Percentiles rank a stretch among this genome's conserved stretches.
Conservation (phyloP, 2,888 invertebrate genomes). For the Falcaria lacertinaria region DNA sequence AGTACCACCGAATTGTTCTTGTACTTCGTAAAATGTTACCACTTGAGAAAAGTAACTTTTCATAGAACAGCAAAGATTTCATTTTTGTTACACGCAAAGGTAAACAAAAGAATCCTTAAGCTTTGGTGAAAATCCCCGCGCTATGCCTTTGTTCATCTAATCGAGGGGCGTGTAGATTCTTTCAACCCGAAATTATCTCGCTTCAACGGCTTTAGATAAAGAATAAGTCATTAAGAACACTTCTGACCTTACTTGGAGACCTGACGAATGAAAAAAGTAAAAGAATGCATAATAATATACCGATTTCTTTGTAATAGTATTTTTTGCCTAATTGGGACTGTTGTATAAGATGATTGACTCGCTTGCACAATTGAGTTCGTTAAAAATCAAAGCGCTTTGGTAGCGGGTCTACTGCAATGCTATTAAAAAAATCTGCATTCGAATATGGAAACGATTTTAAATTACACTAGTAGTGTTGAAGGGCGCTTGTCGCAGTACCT, state of each 20-base stretch:
- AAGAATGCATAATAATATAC: not conserved
- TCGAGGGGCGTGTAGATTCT: conserved; percentile 28
- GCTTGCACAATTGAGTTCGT: no score
- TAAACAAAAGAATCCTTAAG: conserved; percentile 45
- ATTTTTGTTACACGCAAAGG: conserved; percentile 7
- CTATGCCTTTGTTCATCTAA: conserved; percentile 36
- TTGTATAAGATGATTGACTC: no score
- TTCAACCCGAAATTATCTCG: conserved; percentile 45
- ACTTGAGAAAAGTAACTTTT: not conserved
- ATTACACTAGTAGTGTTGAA: no score
- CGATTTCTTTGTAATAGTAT: no score
- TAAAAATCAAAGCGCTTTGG: no score
- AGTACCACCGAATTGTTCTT: no score
- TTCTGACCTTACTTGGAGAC: conserved; percentile 3
- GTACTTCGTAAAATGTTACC: not conserved
- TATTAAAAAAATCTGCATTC: no score
- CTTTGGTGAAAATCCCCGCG: conserved; percentile 32
- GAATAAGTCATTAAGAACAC: conserved; percentile 45
- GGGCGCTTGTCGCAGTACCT: no score
- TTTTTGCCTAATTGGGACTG: no score
- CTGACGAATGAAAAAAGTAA: not conserved
- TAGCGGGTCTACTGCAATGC: no score
- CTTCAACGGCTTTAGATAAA: conserved; percentile 45
- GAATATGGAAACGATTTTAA: no score
- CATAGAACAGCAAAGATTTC: conserved; percentile 8